Conservation (phyloP, 2,888 invertebrate genomes). For the Hanleya hanleyi region DNA sequence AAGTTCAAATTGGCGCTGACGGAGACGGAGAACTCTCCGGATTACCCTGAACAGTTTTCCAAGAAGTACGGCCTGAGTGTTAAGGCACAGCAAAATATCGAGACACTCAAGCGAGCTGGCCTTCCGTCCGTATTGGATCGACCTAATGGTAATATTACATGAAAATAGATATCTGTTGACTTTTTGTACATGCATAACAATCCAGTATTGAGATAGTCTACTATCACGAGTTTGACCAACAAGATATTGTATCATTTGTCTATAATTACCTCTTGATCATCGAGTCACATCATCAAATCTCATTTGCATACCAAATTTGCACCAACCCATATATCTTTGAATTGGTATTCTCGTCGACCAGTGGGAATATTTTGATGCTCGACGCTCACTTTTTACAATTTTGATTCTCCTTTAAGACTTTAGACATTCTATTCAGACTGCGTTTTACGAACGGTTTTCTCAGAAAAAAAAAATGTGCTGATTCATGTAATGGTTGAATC, state of each 20-base stretch:
- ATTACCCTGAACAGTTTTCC: neutral
- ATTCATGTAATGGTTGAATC: neutral
- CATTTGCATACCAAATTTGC: no score
- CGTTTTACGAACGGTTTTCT: no score
- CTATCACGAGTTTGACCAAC: no score
- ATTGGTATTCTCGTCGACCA: neutral
- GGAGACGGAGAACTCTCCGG: neutral
- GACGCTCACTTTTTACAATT: no score
- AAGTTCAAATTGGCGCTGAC: no score
- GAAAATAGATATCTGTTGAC: neutral
- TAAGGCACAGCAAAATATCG: neutral
- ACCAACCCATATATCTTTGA: neutral
- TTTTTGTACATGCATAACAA: no score
- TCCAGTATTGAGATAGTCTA: no score
- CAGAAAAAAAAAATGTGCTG: neutral
- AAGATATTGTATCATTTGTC: no score
- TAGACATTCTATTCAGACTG: no score
- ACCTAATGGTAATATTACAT: neutral
- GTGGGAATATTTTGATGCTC: neutral
- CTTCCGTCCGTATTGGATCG: neutral
- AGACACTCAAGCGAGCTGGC: neutral
- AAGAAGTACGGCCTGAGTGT: neutral
- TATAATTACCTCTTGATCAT: no score
- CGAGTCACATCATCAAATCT: no score
- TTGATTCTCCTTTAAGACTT: no score